These are phyloP conservation scores for Pseudois nayaur DNA, from an alignment of 2,113 vertebrate genomes.

Conservation along the genomic window DNA sequence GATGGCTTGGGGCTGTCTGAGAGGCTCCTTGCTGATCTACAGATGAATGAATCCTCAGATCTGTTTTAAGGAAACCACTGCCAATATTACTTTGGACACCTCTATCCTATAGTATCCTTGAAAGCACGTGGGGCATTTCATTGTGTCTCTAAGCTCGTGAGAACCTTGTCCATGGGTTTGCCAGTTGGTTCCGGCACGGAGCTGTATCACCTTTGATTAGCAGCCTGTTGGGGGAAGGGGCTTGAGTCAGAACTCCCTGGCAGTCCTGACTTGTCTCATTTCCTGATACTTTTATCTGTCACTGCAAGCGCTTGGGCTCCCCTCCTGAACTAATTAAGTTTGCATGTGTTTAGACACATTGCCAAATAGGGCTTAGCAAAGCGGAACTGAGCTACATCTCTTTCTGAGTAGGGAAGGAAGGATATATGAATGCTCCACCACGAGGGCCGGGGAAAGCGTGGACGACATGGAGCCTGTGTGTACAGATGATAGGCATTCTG, in stretches of 20 bases:
- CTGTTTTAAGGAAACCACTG: conserved; percentile 7
- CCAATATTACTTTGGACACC: not conserved
- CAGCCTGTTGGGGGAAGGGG: conserved; percentile 69
- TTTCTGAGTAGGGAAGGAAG: conserved; percentile 77
- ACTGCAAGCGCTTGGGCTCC: conserved; percentile 78
- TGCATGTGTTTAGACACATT: conserved; percentile 86
- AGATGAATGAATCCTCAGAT: not conserved
- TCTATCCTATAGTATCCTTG: conserved; percentile 51
- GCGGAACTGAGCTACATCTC: conserved; percentile 85
- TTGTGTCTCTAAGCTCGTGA: conserved; percentile 11
- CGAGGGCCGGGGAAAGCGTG: not conserved
- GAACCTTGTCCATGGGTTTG: conserved; percentile 45
- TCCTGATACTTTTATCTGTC: conserved; percentile 84
- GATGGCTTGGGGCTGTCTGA: not conserved
- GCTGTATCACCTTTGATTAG: conserved; percentile 80
- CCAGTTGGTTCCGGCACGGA: conserved; percentile 57
- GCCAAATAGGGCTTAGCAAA: conserved; percentile 88
- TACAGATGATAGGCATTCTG: conserved; percentile 18
- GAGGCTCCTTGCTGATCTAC: not conserved
- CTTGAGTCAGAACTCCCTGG: conserved; percentile 80
- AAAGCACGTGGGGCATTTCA: conserved; percentile 65
- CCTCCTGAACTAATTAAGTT: conserved; percentile 87
- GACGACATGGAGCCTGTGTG: not conserved
- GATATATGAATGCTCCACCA: conserved; percentile 53
- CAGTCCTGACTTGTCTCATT: conserved; percentile 84